Evolutionary conservation across 2,113 vertebrate genomes (phyloP).

Genomic region (Microtus montanus): DNA sequence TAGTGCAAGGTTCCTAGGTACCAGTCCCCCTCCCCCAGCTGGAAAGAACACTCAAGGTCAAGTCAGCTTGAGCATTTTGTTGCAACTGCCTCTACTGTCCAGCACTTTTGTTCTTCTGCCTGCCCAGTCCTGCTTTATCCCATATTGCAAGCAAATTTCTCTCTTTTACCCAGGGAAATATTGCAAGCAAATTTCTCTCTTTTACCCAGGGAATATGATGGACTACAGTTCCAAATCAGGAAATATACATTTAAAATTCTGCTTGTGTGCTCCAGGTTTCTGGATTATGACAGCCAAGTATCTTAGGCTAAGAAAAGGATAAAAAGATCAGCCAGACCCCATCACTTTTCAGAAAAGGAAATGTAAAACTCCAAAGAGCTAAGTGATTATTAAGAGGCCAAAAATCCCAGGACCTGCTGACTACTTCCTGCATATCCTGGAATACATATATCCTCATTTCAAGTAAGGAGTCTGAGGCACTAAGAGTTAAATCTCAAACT

Average conservation of each 20-base stretch:
- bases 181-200: background rate
- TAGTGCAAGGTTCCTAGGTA: background rate
- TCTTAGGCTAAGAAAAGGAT: conserved; percentile 30
- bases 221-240: conserved; percentile 24
- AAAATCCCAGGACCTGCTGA: conserved; percentile 13
- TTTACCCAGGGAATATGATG: conserved; percentile 1
- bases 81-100: background rate
- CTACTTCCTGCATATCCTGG: background rate
- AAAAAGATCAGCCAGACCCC: background rate
- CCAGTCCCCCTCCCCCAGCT: background rate
- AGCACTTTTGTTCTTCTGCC: background rate
- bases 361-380: conserved; percentile 18
- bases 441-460: conserved; percentile 15
- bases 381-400: conserved; percentile 28
- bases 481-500: conserved; percentile 33
- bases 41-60: conserved; percentile 12
- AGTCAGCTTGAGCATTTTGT: background rate
- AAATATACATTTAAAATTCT: conserved; percentile 1
- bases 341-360: conserved; percentile 42
- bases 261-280: conserved; percentile 11
- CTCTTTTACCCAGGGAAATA: conserved; percentile 8
- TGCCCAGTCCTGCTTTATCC: background rate
- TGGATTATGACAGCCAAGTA: conserved; percentile 25
- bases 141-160: background rate
- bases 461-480: conserved; percentile 5